Conservation (phyloP, 1,140 invertebrate genomes). For the Sarcophaga bullata region DNA sequence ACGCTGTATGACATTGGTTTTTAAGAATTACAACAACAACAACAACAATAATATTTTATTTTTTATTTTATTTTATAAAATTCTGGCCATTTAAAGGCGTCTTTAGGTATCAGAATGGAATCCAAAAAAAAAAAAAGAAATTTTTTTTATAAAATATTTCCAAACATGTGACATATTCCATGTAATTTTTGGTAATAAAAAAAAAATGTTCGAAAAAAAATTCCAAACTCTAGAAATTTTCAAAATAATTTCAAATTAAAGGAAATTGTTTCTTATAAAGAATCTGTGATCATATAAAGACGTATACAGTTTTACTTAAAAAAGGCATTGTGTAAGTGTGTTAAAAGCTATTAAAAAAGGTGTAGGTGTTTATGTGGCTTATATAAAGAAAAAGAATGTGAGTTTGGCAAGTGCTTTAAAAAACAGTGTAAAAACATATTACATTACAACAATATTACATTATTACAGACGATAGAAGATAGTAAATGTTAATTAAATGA, state of each 20-base stretch:
- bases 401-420: conserved; percentile 1
- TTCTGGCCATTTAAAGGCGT: neutral
- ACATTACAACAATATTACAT: too few species aligned
- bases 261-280: too few species aligned
- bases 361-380: too few species aligned
- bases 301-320: too few species aligned
- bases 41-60: neutral
- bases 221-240: too few species aligned
- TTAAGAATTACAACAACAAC: conserved; percentile 4
- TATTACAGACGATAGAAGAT: neutral
- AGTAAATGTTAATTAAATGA: conserved; percentile 23
- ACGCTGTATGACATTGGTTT: conserved; percentile 20
- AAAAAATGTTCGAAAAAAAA: neutral
- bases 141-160: neutral
- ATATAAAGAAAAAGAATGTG: neutral
- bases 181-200: conserved; percentile 8
- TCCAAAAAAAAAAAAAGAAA: too few species aligned
- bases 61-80: neutral
- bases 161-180: conserved; percentile 22
- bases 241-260: too few species aligned
- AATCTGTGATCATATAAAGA: too few species aligned
- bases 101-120: neutral
- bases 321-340: too few species aligned
- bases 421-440: neutral
- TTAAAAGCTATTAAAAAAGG: too few species aligned